Evolutionary conservation across 2,797 vertebrate species (phyloP).

Genomic region (Aplochiton taeniatus): DNA sequence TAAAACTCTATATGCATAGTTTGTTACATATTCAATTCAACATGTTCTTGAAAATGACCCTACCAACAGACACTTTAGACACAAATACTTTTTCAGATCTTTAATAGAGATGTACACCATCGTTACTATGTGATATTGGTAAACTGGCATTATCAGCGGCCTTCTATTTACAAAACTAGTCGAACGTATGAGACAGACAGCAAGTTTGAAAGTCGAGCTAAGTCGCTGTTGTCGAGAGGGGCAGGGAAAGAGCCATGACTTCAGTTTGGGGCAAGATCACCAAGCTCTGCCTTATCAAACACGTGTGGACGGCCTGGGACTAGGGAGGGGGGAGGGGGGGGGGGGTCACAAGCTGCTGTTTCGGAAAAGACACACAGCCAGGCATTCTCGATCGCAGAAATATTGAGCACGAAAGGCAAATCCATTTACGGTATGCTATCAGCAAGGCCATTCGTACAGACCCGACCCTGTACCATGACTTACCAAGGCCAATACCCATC

Average conservation of each 20-base stretch:
- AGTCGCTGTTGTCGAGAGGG: background rate
- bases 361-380: background rate
- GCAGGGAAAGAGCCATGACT: conserved; percentile 2
- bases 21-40: too few species aligned
- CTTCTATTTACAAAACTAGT: conserved; percentile 45
- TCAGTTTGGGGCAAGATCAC: conserved; percentile 10
- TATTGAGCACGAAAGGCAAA: background rate
- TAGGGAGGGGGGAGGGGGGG: too few species aligned
- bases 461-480: too few species aligned
- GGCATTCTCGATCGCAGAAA: background rate
- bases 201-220: background rate
- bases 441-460: background rate
- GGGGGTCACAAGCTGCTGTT: too few species aligned
- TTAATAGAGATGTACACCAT: conserved; percentile 57
- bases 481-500: too few species aligned
- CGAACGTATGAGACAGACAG: conserved; percentile 10
- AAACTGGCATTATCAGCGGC: conserved; percentile 32
- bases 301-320: background rate
- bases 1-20: too few species aligned
- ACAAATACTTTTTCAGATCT: conserved; percentile 22
- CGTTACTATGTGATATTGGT: conserved; percentile 32
- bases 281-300: conserved; percentile 6
- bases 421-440: too few species aligned
- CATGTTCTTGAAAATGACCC: too few species aligned
- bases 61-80: background rate